Percentiles rank a stretch among this genome's conserved stretches.
Conservation (phyloP, 2,113 vertebrate species). For the Thunnus thynnus region DNA sequence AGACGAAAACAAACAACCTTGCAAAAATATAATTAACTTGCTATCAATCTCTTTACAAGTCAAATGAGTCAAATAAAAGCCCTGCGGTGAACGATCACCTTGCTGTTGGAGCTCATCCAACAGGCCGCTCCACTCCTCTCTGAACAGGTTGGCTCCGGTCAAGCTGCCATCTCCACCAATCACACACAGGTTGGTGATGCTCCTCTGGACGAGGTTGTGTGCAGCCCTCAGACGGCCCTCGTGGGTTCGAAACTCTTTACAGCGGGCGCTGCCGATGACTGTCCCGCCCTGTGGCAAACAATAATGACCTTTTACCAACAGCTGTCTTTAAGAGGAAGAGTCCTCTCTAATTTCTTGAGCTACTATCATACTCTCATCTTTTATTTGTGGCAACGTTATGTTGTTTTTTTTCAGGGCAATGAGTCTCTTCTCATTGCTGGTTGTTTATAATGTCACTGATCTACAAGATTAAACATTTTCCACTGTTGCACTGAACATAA, state of each 20-base stretch:
- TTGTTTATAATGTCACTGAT: neutral
- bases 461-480: neutral
- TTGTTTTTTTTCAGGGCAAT: no score
- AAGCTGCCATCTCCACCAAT: slow-evolving; percentile 97
- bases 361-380: neutral
- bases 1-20: no score
- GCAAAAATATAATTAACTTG: no score
- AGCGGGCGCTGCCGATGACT: slow-evolving; percentile 96
- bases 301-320: no score
- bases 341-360: no score
- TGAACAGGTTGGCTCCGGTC: slow-evolving; percentile 96
- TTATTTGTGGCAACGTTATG: no score
- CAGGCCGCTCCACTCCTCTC: slow-evolving; percentile 93
- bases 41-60: neutral
- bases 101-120: slow-evolving; percentile 87
- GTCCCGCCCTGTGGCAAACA: slow-evolving; percentile 90
- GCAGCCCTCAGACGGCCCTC: slow-evolving; percentile 93
- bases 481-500: neutral
- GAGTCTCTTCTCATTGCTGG: no score
- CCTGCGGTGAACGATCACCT: slow-evolving; percentile 70
- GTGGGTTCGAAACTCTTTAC: slow-evolving; percentile 89
- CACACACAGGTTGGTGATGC: slow-evolving; percentile 96
- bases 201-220: slow-evolving; percentile 86
- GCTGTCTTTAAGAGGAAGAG: no score
- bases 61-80: neutral